These are phyloP conservation scores for Xiphorhynchus erythropygius DNA, from an alignment of 2,797 vertebrate species.

Conservation along the genomic window DNA sequence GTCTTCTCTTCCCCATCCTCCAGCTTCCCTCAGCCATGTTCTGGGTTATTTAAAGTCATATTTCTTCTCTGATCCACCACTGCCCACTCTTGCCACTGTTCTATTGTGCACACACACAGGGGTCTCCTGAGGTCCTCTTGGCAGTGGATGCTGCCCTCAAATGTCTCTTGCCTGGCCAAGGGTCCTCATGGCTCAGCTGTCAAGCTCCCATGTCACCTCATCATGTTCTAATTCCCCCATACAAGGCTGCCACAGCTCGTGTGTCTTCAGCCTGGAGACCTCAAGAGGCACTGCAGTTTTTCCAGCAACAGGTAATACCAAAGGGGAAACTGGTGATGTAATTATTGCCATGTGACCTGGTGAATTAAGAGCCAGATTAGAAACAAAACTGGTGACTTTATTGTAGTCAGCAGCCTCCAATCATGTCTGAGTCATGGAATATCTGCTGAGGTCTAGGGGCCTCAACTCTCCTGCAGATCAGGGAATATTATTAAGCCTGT, in stretches of 20 bases:
- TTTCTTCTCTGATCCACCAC: not conserved
- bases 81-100: not conserved
- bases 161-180: not conserved
- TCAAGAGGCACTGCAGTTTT: not conserved
- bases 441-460: not conserved
- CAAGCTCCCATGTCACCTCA: not conserved
- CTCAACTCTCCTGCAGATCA: not conserved
- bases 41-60: not conserved
- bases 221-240: not conserved
- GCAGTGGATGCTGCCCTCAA: not conserved
- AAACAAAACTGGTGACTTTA: not conserved
- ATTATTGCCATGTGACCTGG: not conserved
- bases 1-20: not conserved
- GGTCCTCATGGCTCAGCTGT: not conserved
- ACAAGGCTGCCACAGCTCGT: not conserved
- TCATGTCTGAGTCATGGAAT: not conserved
- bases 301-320: not conserved
- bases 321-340: not conserved
- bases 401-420: not conserved
- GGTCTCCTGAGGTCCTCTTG: not conserved
- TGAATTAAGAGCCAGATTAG: not conserved
- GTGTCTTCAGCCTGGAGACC: not conserved
- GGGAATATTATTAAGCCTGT: not conserved
- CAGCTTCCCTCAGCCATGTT: not conserved
- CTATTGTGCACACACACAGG: accelerated